Percentiles rank a stretch among this genome's conserved stretches.
Evolutionary conservation across 2,888 invertebrate species (phyloP).

Genomic region (Alitta virens): DNA sequence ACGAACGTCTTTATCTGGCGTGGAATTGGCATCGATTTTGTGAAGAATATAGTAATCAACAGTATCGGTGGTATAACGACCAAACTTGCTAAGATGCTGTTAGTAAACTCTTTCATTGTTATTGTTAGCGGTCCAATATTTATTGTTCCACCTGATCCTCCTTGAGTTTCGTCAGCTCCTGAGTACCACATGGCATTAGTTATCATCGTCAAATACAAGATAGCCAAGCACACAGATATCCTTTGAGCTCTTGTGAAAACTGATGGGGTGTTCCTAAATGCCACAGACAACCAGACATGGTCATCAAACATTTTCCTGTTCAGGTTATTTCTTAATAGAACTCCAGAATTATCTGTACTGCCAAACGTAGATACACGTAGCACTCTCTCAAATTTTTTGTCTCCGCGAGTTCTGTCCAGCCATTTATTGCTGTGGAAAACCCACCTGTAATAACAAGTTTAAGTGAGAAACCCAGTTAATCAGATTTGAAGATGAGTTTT

Average conservation of each 20-base stretch:
- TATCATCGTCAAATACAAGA: slow-evolving; percentile 39
- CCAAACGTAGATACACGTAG: background rate
- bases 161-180: background rate
- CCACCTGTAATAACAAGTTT: background rate
- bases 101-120: background rate
- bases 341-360: background rate
- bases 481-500: no score
- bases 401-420: background rate
- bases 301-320: background rate
- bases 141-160: background rate
- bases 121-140: background rate
- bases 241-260: background rate
- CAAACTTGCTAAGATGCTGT: background rate
- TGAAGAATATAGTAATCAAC: background rate
- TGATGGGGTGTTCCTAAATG: background rate
- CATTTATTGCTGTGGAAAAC: background rate
- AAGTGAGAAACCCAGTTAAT: no score
- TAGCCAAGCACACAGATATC: slow-evolving; percentile 35
- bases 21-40: background rate
- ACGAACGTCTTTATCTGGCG: background rate
- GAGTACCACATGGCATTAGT: slow-evolving; percentile 12
- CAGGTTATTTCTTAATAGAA: background rate
- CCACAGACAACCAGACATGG: background rate
- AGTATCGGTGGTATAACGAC: background rate
- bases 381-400: background rate